Conservation (phyloP, 2,113 vertebrate species). For the Chrysochloris asiatica region DNA sequence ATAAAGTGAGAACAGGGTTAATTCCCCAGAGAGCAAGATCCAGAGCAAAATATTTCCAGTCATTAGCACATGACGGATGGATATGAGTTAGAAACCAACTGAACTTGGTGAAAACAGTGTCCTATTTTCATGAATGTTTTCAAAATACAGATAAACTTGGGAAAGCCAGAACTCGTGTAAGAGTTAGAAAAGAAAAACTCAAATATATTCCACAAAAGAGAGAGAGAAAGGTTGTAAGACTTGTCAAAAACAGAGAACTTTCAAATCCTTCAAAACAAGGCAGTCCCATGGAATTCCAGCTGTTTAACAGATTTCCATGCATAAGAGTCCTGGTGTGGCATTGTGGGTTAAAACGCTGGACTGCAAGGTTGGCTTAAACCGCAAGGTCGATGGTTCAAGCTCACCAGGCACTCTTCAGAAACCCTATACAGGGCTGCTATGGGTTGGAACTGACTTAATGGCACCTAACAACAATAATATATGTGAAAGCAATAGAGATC, state of each 20-base stretch:
- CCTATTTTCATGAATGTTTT: slow-evolving; percentile 6
- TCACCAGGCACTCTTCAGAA: too few relatives aligned
- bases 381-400: too few relatives aligned
- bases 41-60: background rate
- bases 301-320: background rate
- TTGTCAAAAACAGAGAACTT: background rate
- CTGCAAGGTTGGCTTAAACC: too few relatives aligned
- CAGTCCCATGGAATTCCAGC: too few relatives aligned
- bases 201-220: background rate
- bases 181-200: background rate
- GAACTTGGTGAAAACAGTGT: background rate
- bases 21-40: background rate
- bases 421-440: too few relatives aligned
- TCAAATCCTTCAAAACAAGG: background rate
- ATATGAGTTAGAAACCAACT: background rate
- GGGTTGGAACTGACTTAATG: too few relatives aligned
- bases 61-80: too few relatives aligned
- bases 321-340: too few relatives aligned
- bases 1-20: background rate
- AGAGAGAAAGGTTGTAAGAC: background rate
- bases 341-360: too few relatives aligned
- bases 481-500: background rate
- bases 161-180: background rate
- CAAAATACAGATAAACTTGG: background rate
- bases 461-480: too few relatives aligned